Conservation (phyloP, 2,797 vertebrate species). For the Halcyon badia region DNA sequence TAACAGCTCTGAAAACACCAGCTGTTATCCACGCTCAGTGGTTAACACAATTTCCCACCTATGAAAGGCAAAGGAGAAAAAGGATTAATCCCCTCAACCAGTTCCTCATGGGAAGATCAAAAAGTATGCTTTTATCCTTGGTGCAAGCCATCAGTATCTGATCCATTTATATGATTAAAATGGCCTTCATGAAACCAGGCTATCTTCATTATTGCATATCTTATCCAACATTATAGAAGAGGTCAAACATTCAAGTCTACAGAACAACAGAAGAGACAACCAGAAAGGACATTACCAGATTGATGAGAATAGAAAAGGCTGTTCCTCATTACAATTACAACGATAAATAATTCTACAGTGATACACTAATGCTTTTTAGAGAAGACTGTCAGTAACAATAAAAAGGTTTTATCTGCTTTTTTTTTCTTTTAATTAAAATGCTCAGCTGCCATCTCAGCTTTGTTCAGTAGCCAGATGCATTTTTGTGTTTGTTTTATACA, state of each 20-base stretch:
- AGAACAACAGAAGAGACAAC: accelerated
- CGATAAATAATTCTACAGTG: background rate
- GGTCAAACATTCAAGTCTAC: background rate
- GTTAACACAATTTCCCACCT: background rate
- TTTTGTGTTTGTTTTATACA: background rate
- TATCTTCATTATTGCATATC: background rate
- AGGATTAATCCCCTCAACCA: background rate
- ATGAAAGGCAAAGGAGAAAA: background rate
- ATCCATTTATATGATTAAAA: background rate
- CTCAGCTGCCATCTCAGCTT: background rate
- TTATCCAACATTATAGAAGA: background rate
- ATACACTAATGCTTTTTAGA: background rate
- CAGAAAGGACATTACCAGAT: background rate
- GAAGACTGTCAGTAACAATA: background rate
- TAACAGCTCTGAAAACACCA: background rate
- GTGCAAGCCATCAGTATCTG: background rate
- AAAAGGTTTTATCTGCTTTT: background rate
- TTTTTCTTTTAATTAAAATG: background rate
- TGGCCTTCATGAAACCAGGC: background rate
- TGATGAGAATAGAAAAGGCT: background rate
- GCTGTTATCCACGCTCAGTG: background rate
- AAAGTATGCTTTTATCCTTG: background rate
- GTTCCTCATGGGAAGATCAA: background rate
- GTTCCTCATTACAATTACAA: background rate
- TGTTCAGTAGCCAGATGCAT: background rate